Evolutionary conservation across 2,113 vertebrate genomes (phyloP).

Genomic region (Rhea americana): DNA sequence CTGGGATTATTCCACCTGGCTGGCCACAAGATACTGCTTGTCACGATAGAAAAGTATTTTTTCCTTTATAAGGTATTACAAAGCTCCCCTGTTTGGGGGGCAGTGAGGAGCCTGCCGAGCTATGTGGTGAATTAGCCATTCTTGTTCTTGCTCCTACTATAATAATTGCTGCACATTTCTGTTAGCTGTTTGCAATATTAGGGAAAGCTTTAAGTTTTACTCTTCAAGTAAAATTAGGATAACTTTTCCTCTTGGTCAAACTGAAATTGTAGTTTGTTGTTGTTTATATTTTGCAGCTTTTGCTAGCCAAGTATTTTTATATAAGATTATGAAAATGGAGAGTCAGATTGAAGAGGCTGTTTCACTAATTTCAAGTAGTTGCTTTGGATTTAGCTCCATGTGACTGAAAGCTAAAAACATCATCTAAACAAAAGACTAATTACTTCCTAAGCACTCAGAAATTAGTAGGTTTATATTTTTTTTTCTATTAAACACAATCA

Average conservation of each 20-base stretch:
- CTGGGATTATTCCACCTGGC: not conserved
- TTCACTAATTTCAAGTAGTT: slow-evolving; percentile 32
- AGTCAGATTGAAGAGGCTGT: slow-evolving; percentile 4
- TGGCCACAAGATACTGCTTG: not conserved
- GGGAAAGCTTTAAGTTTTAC: not conserved
- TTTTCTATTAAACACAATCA: not conserved
- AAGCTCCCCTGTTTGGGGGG: not conserved
- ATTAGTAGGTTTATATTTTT: not conserved
- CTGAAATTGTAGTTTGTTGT: not conserved
- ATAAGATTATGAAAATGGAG: not conserved
- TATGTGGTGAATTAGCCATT: not conserved
- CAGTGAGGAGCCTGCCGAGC: not conserved
- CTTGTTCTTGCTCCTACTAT: not conserved
- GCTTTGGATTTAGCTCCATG: slow-evolving; percentile 10
- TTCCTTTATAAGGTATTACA: not conserved
- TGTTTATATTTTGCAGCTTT: slow-evolving; percentile 24
- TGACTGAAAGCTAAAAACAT: not conserved
- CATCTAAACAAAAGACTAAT: slow-evolving; percentile 15
- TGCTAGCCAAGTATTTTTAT: not conserved
- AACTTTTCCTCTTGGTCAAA: not conserved
- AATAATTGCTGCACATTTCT: not conserved
- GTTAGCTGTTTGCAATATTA: not conserved
- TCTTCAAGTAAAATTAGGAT: not conserved
- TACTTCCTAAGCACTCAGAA: slow-evolving; percentile 6
- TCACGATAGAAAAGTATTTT: not conserved